Evolutionary conservation across 2,888 invertebrate species (phyloP).

Genomic region (Thalpophila matura): DNA sequence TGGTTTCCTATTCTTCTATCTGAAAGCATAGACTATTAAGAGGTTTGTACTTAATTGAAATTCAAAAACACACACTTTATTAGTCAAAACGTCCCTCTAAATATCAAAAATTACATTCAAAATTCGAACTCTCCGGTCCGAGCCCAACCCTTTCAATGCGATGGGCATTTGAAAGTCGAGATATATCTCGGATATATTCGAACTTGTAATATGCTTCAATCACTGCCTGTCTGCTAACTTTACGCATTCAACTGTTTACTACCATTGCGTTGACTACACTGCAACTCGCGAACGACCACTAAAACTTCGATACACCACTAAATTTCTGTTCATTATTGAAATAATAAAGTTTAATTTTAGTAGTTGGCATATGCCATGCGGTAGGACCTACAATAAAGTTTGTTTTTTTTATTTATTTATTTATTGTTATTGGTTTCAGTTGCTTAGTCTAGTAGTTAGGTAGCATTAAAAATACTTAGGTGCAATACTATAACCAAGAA

Average conservation of each 20-base stretch:
- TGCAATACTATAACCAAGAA: too few species aligned
- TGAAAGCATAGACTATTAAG: not conserved
- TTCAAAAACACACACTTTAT: not conserved
- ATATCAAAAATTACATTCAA: constrained; percentile 19
- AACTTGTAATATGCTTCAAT: constrained; percentile 54
- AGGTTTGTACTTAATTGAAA: not conserved
- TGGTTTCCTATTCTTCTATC: too few species aligned
- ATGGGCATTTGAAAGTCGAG: constrained; percentile 34
- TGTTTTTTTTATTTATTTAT: too few species aligned
- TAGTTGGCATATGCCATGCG: constrained; percentile 1
- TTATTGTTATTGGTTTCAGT: constrained; percentile 27
- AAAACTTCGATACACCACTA: constrained; percentile 57
- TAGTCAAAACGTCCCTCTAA: not conserved
- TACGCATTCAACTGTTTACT: constrained; percentile 68
- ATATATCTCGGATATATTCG: constrained; percentile 48
- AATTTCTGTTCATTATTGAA: constrained; percentile 48
- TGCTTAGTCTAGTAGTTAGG: constrained; percentile 1
- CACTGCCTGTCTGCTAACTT: constrained; percentile 68
- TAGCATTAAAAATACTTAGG: constrained; percentile 1
- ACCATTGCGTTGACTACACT: constrained; percentile 49
- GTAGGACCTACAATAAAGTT: too few species aligned
- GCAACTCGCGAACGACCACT: constrained; percentile 58
- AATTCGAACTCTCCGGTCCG: constrained; percentile 16
- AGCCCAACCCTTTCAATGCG: constrained; percentile 43
- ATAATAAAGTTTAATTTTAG: constrained; percentile 28